These are phyloP conservation scores for Setophaga kirtlandii DNA, from an alignment of 2,113 vertebrate genomes.

Conservation along the genomic window DNA sequence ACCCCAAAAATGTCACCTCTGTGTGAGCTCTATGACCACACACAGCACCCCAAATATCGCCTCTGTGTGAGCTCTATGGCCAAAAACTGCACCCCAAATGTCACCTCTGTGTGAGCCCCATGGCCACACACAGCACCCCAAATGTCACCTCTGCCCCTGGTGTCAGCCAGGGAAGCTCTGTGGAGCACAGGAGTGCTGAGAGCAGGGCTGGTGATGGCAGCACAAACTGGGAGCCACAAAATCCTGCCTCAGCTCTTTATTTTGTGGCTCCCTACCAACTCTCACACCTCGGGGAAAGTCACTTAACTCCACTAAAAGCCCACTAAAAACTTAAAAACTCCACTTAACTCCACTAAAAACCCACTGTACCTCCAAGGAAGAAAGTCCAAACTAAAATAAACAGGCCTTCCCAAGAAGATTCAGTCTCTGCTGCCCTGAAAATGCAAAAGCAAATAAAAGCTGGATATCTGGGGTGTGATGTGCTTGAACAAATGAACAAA, in stretches of 20 bases:
- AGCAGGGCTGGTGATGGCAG: neutral
- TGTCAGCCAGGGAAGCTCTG: neutral
- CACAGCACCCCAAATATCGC: too few relatives aligned
- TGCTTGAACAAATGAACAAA: neutral
- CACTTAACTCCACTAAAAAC: neutral
- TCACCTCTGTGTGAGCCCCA: too few relatives aligned
- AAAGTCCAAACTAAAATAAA: neutral
- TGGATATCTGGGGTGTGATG: neutral
- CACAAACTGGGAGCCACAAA: neutral
- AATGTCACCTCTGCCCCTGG: neutral
- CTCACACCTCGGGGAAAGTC: neutral
- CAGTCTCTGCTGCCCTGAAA: neutral
- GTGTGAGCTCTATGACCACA: too few relatives aligned
- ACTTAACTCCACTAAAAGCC: neutral
- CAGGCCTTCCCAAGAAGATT: neutral
- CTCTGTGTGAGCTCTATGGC: too few relatives aligned
- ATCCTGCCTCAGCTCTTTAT: neutral
- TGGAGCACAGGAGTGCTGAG: neutral
- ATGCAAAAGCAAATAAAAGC: neutral
- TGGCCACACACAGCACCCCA: too few relatives aligned
- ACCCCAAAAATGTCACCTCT: neutral
- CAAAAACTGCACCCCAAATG: too few relatives aligned
- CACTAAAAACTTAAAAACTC: too few relatives aligned
- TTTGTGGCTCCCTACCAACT: neutral
- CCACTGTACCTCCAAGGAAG: neutral